Evolutionary conservation across 1,140 invertebrate species (phyloP).

Genomic region (Pseudomyrmex flavicornis): DNA sequence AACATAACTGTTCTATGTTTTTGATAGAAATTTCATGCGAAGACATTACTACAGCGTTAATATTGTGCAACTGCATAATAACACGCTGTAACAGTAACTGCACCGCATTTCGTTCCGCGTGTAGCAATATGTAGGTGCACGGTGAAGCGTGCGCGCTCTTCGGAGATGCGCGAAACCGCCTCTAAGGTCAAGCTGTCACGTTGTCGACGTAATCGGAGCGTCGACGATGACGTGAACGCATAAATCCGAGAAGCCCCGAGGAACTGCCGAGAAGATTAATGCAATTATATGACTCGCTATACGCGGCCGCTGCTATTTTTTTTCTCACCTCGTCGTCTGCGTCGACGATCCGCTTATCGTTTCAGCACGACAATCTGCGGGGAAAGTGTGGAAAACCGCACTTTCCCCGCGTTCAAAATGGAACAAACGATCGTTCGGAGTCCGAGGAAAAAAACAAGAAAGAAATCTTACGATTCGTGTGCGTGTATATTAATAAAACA

Average conservation of each 20-base stretch:
- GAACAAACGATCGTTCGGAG: not conserved
- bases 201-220: conserved; percentile 61
- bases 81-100: not conserved
- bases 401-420: not conserved
- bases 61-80: not conserved
- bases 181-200: conserved; percentile 61
- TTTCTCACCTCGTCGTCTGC: conserved; percentile 27
- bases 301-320: conserved; percentile 28
- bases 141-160: not conserved
- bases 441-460: not conserved
- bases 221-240: conserved; percentile 68
- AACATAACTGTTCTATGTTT: too few relatives aligned
- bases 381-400: conserved; percentile 2
- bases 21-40: not conserved
- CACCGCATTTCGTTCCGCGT: conserved; percentile 14
- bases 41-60: not conserved
- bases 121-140: not conserved
- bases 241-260: conserved; percentile 69
- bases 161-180: conserved; percentile 28
- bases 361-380: not conserved
- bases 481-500: too few relatives aligned
- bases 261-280: conserved; percentile 45
- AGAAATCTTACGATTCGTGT: not conserved
- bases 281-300: conserved; percentile 45
- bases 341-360: conserved; percentile 11